Evolutionary conservation across 1,140 invertebrate genomes (phyloP), one percentile per base, ranked within the genome.

Genomic region (Trichoplusia ni): DNA sequence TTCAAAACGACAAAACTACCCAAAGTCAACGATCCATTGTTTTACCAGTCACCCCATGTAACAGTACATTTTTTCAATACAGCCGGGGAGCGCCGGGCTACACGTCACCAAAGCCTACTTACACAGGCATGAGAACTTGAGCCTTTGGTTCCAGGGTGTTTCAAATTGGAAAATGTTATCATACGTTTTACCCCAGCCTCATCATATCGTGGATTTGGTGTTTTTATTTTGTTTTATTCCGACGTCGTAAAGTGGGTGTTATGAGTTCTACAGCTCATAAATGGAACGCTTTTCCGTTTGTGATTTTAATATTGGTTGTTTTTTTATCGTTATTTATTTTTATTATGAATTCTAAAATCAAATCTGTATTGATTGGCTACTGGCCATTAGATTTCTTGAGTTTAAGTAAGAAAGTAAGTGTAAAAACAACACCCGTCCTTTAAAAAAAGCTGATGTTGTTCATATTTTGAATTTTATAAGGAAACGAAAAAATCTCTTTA

Each of bases 121-220:
- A 73, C 66, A 38, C 53, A 77, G 71, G 69, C 63, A 75, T 80
- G 67, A 75, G 67, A 65, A 65, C 61, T 58, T 69, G 44, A 75
- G 66, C 72, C 71, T 19, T 56, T 58, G 54, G 49, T 68, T 63
- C 64, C 56, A 42, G 53, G 58, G 44, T 67, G 47, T 67, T 69
- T 54, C 27, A 73, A 70, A 73, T 59, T 64, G 64, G 47, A 64
- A 67, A 67, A 61, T 67, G 63, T 69, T 66, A 71, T 64, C 64
- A 67, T 67, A 62, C 65, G 60, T 61, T 67, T 54, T 53, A 21
- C 40, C 29, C 54, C 54, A 40, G 29, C 18, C 64, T 46, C 33
- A 40, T 31, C 11, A 19, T 11, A 42, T 58, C 44, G 38, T 16
- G 54, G 54, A 58, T 58, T 58, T 58, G 37, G 38, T 58, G 42